Conservation (phyloP, 1,140 invertebrate species). For the Macrostomum lignano region DNA sequence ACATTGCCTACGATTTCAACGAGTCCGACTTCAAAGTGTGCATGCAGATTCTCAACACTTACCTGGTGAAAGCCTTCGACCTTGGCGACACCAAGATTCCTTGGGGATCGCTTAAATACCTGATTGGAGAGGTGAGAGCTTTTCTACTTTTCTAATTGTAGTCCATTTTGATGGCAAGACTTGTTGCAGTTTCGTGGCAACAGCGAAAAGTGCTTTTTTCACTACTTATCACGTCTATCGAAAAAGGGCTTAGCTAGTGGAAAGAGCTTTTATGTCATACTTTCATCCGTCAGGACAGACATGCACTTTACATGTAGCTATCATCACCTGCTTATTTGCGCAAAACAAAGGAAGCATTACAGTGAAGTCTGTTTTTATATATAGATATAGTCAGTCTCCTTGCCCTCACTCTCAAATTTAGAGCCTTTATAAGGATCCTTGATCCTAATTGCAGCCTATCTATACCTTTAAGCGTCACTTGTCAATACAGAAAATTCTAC, state of each 20-base stretch:
- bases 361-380: no score
- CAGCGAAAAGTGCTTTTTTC: conserved; percentile 1
- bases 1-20: conserved; percentile 64
- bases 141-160: not conserved
- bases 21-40: conserved; percentile 64
- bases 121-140: conserved; percentile 48
- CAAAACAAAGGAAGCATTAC: no score
- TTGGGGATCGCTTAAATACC: conserved; percentile 59
- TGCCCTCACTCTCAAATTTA: no score
- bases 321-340: no score
- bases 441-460: no score
- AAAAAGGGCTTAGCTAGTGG: conserved; percentile 58
- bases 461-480: no score
- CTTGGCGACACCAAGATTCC: conserved; percentile 38
- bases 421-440: no score
- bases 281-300: no score
- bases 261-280: conserved; percentile 49
- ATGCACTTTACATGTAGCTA: no score
- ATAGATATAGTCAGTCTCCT: no score
- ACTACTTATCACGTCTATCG: conserved; percentile 16
- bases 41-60: conserved; percentile 47
- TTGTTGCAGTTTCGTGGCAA: conserved; percentile 66
- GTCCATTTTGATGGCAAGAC: not conserved
- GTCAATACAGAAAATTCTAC: no score
- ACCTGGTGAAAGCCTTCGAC: conserved; percentile 39